These are phyloP conservation scores for Crypturellus undulatus DNA, from an alignment of 2,113 vertebrate genomes.

Conservation along the genomic window DNA sequence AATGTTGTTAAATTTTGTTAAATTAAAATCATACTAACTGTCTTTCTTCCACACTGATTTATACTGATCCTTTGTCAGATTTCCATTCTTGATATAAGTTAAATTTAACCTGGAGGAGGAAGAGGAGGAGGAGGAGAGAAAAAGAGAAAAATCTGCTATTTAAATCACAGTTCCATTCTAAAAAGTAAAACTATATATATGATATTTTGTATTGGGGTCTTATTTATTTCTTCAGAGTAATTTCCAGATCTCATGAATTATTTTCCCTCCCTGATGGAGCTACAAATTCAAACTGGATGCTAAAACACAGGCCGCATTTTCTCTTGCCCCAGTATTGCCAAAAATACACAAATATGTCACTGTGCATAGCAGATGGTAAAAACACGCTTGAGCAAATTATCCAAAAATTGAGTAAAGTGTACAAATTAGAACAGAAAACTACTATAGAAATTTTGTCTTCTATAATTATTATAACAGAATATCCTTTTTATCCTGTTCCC, in stretches of 20 bases:
- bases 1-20: background rate
- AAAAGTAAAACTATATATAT: background rate
- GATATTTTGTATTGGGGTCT: background rate
- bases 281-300: background rate
- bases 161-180: background rate
- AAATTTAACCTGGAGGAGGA: background rate
- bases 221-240: background rate
- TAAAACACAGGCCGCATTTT: background rate
- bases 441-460: background rate
- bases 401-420: background rate
- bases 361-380: background rate
- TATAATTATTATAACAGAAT: background rate
- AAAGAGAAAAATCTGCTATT: background rate
- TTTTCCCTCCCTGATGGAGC: background rate
- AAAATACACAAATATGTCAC: background rate
- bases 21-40: background rate
- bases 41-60: background rate
- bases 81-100: background rate
- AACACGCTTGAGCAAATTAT: background rate
- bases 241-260: background rate
- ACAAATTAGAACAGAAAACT: background rate
- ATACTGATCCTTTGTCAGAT: background rate
- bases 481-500: background rate
- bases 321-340: background rate
- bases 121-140: background rate